Base-by-base conservation (phyloP, 1,140 invertebrate species). In the Bathynomus jamesi region DNA sequence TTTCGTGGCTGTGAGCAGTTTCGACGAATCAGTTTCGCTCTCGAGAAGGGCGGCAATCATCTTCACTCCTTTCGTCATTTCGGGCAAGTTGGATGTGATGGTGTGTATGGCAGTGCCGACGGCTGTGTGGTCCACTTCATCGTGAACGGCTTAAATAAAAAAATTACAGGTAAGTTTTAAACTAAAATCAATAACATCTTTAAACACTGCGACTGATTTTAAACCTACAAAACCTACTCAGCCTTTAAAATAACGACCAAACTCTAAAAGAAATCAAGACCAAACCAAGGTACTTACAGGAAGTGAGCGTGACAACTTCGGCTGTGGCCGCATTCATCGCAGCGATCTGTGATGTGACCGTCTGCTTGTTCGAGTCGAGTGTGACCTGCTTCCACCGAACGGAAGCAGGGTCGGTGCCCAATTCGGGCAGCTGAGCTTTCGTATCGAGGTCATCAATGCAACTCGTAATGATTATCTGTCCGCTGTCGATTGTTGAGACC, bases 251-350 rank as follows among this genome's bases (percentile, higher is more conserved):
- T n/a, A n/a, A n/a, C n/a, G n/a, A n/a, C n/a, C n/a, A n/a, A n/a
- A n/a, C n/a, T n/a, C n/a, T n/a, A n/a, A n/a, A n/a, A n/a, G n/a
- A n/a, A n/a, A n/a, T n/a, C n/a, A n/a, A n/a, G n/a, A n/a, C n/a
- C n/a, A 40, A 40, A 53, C 21, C 13, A 3, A 21, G 28, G 0
- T 31, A 75, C 75, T 73, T 46, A 76, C 87, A 90, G 0, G 93
- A 93, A 0, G 95, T 96, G 40, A 96, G 83, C 0, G 95, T 97
- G n/a, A 99, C 94, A 7, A 99, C 89, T 82, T 98, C 94, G 13
- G 97, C 97, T 0, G 96, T 99, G 46, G 96, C 96, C 0, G 96
- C 96, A 85, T 96, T 99, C 95, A 99, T 99, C 31, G 96, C 96
- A 11, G 96, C 96, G 78, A 99, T 91, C 82, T 99, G 94, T 32